Conservation (phyloP, 2,888 invertebrate species). For the Cantharis nigra region DNA sequence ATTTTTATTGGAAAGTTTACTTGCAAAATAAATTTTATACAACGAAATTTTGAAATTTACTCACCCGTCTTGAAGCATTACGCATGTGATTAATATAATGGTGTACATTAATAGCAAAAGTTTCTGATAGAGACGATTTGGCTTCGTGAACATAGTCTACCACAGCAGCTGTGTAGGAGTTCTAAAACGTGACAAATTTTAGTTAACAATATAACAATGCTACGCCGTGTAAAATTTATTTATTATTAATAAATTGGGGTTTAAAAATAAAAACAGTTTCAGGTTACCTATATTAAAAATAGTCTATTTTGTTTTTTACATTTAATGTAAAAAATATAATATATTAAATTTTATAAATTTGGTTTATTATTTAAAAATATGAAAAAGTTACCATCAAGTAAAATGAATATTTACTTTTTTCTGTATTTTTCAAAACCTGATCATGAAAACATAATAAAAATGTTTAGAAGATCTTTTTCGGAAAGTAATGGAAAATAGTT, state of each 20-base stretch:
- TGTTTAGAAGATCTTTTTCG: background rate
- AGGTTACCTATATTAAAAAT: background rate
- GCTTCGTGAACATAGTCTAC: constrained; percentile 18
- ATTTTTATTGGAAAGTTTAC: background rate
- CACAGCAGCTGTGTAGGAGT: constrained; percentile 24
- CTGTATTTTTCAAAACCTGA: background rate
- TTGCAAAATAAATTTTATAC: background rate
- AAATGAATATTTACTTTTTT: background rate
- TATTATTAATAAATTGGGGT: background rate
- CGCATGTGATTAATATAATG: constrained; percentile 21
- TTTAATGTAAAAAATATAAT: background rate
- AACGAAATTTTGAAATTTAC: background rate
- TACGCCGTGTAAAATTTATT: background rate
- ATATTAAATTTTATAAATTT: background rate
- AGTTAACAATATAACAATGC: background rate
- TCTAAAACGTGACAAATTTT: constrained; percentile 11
- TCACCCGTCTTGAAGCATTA: constrained; percentile 18
- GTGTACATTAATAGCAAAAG: constrained; percentile 11
- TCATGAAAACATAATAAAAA: background rate
- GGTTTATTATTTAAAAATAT: background rate
- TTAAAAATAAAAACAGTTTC: background rate
- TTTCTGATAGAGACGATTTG: constrained; percentile 1
- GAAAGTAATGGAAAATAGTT: background rate
- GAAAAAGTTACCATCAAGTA: background rate
- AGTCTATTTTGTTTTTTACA: background rate